Base-by-base conservation (phyloP, 1,140 invertebrate genomes). In the Notospermus geniculatus region DNA sequence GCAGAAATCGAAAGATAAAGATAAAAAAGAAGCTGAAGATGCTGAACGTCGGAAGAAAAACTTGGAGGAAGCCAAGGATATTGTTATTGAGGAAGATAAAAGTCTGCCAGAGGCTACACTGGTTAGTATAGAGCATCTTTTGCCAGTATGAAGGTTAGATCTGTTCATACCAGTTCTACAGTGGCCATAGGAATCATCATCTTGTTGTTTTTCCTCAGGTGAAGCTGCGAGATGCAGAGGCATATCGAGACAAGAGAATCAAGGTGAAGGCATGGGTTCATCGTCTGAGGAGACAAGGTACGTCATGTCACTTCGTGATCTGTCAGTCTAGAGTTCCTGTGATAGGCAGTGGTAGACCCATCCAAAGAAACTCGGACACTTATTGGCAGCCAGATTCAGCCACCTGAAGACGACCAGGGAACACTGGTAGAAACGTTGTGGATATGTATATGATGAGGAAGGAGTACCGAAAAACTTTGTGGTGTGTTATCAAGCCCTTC, bases 231-330 rank as follows among this genome's bases (percentile, higher is more conserved):
- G 79, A 91, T 62, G 81, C 85, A 72, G 76, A 75, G 22, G 72
- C 87, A 15, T 77, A 89, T 62, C 86, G 92, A 58, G 87, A 85
- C 15, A 72, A 87, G 59, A 85, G 96, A 65, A 87, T 99, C 0
- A 90, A 90, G 76, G 79, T 98, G 13, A 89, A 83, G 80, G 97
- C 95, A 13, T 99, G 96, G 95, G 92, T 96, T 11, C 96, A 99
- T 83, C 85, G 95, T 19, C 76, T 98, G 0, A 83, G 97, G 57
- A 84, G 91, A 57, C 96, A 99, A 85, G 95, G 89, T 87, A 75
- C 64, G 58, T 30, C 15, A 36, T 36, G 4, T 36, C 4, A 36
- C 32, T 36, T 4, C 32, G n/a, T 36, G 32, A 15, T 36, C 5
- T 36, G 5, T 15, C 32, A 7, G 32, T 36, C 32, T n/a, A n/a